Evolutionary conservation across 2,888 invertebrate species (phyloP).

Genomic region (Taenaris catops): DNA sequence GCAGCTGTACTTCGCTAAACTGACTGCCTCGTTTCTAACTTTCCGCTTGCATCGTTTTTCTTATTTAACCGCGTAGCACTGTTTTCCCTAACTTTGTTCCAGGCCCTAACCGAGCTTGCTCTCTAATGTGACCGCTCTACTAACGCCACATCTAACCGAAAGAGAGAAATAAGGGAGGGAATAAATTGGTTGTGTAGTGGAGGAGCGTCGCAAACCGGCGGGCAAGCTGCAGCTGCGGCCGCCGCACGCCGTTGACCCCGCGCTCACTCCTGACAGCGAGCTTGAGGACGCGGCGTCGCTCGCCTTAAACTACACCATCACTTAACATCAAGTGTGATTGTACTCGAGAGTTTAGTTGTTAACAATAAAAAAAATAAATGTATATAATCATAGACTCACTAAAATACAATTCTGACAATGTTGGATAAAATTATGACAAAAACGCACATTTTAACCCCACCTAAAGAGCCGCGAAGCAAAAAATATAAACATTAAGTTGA

Average conservation of each 20-base stretch:
- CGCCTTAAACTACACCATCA: constrained; percentile 70
- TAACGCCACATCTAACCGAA: constrained; percentile 75
- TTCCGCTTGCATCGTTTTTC: constrained; percentile 68
- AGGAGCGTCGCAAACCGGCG: constrained; percentile 70
- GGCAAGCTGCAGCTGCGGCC: constrained; percentile 64
- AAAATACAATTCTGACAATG: no score
- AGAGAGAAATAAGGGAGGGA: constrained; percentile 70
- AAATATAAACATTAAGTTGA: no score
- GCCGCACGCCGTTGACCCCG: constrained; percentile 53
- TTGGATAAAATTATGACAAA: no score
- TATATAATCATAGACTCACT: no score
- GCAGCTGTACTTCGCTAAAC: constrained; percentile 48
- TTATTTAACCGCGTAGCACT: constrained; percentile 72
- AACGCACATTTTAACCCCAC: no score
- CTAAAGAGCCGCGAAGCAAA: constrained; percentile 68
- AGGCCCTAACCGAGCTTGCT: constrained; percentile 81
- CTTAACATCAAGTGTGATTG: no score
- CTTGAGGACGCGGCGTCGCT: constrained; percentile 69
- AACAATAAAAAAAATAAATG: no score
- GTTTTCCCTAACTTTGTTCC: constrained; percentile 80
- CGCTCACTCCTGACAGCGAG: constrained; percentile 74
- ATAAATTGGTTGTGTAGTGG: constrained; percentile 74
- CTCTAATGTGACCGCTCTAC: constrained; percentile 79
- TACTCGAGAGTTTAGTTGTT: no score
- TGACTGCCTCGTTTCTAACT: constrained; percentile 57